These are phyloP conservation scores for Melanostoma mellinum DNA, from an alignment of 2,888 invertebrate species.

Conservation along the genomic window DNA sequence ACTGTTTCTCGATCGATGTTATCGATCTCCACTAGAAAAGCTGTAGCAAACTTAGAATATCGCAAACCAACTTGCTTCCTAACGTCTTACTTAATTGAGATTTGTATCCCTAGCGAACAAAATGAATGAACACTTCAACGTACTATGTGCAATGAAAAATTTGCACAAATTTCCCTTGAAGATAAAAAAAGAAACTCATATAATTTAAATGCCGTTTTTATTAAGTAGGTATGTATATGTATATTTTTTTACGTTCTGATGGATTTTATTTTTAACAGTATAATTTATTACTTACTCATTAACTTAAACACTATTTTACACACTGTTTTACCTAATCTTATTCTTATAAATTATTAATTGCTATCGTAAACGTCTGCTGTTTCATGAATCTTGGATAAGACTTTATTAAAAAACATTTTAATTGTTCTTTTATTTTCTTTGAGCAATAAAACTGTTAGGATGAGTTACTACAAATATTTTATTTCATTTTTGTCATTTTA, in stretches of 20 bases:
- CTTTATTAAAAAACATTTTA: not conserved
- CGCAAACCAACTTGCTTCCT: too few species aligned
- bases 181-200: not conserved
- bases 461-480: conserved; percentile 1
- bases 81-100: too few species aligned
- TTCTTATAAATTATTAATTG: conserved; percentile 65
- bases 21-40: too few species aligned
- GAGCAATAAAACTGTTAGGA: conserved; percentile 39
- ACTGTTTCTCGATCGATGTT: too few species aligned
- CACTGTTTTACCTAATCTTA: conserved; percentile 32
- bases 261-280: conserved; percentile 57
- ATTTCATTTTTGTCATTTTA: not conserved
- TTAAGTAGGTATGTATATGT: conserved; percentile 53
- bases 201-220: conserved; percentile 61
- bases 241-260: conserved; percentile 48
- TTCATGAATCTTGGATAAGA: conserved; percentile 12
- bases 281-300: conserved; percentile 66
- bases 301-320: conserved; percentile 62
- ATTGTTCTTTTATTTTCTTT: conserved; percentile 4
- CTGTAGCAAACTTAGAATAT: too few species aligned
- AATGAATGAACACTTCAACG: too few species aligned
- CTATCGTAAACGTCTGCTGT: conserved; percentile 18
- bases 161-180: not conserved
- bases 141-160: not conserved
- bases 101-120: too few species aligned